phyloP scores from a whole-genome alignment of 2,888 invertebrate genomes.

The Drosophila falleni region DNA sequence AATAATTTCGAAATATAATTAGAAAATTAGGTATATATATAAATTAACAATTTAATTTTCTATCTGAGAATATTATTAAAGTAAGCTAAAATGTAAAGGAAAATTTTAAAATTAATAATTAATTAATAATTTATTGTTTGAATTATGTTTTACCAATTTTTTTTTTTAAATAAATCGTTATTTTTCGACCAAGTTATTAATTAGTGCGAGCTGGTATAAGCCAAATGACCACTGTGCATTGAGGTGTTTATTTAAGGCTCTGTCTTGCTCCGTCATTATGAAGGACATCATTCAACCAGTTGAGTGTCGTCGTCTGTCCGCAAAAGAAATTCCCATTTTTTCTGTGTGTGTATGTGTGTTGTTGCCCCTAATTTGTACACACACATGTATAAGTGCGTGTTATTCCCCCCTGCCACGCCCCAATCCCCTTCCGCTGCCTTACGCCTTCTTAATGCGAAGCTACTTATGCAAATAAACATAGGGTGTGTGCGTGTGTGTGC shows the following conservation, averaged over 20 bases:
- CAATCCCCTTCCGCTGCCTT: too few relatives aligned
- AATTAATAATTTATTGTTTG: too few relatives aligned
- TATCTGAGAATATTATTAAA: too few relatives aligned
- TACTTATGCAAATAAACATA: slow-evolving; percentile 79
- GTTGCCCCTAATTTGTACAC: slow-evolving; percentile 68
- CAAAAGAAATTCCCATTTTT: slow-evolving; percentile 41
- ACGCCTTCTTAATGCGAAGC: slow-evolving; percentile 44
- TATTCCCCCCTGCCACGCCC: slow-evolving; percentile 3
- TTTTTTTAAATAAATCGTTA: not conserved
- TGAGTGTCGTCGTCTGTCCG: slow-evolving; percentile 51
- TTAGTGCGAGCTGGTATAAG: not conserved
- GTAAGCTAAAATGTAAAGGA: too few relatives aligned
- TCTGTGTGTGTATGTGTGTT: slow-evolving; percentile 2
- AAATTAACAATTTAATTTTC: too few relatives aligned
- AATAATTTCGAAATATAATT: too few relatives aligned
- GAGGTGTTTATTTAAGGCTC: slow-evolving; percentile 34
- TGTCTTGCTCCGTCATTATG: slow-evolving; percentile 69
- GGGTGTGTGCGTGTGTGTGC: slow-evolving; percentile 38
- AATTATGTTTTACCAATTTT: too few relatives aligned
- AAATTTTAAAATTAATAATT: too few relatives aligned
- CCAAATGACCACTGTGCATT: slow-evolving; percentile 10
- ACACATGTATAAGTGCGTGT: slow-evolving; percentile 47
- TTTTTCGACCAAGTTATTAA: too few relatives aligned
- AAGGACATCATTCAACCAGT: slow-evolving; percentile 80
- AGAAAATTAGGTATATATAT: too few relatives aligned